Base-by-base conservation (phyloP, 2,888 invertebrate genomes). In the Tanytarsus gracilentus region DNA sequence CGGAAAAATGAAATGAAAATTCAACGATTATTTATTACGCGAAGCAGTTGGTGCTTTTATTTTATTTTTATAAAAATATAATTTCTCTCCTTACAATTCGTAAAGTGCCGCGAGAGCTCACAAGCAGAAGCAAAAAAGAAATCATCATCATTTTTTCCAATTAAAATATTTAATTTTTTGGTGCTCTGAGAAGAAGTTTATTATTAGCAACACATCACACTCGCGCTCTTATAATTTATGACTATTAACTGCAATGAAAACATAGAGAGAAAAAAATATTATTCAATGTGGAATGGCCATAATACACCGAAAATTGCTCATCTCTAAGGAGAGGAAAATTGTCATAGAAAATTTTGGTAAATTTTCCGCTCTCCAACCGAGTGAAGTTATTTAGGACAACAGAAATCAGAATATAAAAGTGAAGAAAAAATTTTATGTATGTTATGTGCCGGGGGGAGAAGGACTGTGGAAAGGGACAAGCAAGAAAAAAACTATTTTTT, bases 161-260 rank as follows among this genome's bases (percentile, higher is more conserved):
- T 55, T 55, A 55, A 55, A 55, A 55, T 55, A 55, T 55, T 55
- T 55, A 55, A 55, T 55, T 55, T 55, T 44, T 55, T 55, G 33
- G 53, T 53, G 39, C 40, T 55, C 25, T 21, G 26, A 23, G 23
- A 4, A 11, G 7, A 14, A 21, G 30, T 55, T 53, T 55, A 55
- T 55, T 55, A 55, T 55, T 55, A 55, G 55, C 39, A n/a, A 49
- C 25, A 49, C 27, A 30, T 39, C 55, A 53, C 33, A 23, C 36
- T 29, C 25, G n/a, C 5, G 7, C 3, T 44, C 21, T 48, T 18
- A 48, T 49, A 49, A 49, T 49, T 49, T 49, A 49, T 26, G 49
- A 49, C 11, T n/a, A 9, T 6, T 7, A 29, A 29, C 29, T 29
- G 29, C 29, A 7, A 7, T 6, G 29, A 6, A 29, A 29, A 29